Evolutionary conservation across 2,888 invertebrate genomes (phyloP).

Genomic region (Parthenolecanium corni): DNA sequence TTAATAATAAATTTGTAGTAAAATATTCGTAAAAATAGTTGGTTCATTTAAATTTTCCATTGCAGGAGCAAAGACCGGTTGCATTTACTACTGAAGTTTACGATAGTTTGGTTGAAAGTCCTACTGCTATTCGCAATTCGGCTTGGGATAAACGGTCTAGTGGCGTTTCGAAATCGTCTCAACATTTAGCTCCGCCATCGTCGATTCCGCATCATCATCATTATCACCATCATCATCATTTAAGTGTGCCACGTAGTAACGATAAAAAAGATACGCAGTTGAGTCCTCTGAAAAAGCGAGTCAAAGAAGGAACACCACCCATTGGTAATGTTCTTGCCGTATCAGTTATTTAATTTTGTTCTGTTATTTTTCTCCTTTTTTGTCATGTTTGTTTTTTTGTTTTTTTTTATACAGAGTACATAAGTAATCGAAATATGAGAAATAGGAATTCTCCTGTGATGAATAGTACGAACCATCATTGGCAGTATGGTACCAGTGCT

Average conservation of each 20-base stretch:
- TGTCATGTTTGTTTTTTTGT: not conserved
- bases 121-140: constrained; percentile 32
- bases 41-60: not conserved
- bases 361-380: no score
- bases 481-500: constrained; percentile 10
- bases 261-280: constrained; percentile 68
- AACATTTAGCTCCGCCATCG: constrained; percentile 25
- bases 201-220: constrained; percentile 33
- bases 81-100: constrained; percentile 36
- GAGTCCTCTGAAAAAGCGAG: constrained; percentile 92
- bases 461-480: constrained; percentile 13
- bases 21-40: no score
- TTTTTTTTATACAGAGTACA: constrained; percentile 1
- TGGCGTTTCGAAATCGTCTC: constrained; percentile 29
- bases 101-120: constrained; percentile 35
- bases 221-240: constrained; percentile 47
- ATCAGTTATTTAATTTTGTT: not conserved
- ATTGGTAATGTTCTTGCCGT: constrained; percentile 36
- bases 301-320: constrained; percentile 89
- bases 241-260: constrained; percentile 46
- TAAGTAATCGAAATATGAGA: constrained; percentile 6
- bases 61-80: constrained; percentile 49
- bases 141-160: constrained; percentile 34
- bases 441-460: constrained; percentile 4
- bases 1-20: no score